Base-by-base conservation (phyloP, 2,797 vertebrate species). In the Ctenopoma multispine region DNA sequence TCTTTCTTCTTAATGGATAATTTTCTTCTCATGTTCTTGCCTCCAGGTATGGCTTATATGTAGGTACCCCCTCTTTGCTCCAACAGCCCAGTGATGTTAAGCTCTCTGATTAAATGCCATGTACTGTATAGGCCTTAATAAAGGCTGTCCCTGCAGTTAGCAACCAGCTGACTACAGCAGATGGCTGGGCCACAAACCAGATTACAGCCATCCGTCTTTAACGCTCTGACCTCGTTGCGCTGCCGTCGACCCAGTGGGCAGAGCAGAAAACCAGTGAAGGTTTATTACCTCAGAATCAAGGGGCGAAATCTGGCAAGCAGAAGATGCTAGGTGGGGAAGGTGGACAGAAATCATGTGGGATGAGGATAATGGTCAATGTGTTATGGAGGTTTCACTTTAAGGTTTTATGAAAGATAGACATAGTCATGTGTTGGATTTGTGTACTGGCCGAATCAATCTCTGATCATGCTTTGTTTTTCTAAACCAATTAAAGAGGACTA, bases 181-280 rank as follows among this genome's bases (percentile, higher is more conserved):
- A 94, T 94, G 94, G 92, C 74, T 44, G 54, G 82, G 84, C 80
- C 69, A 77, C 90, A 90, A 89, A 90, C 85, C 79, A 91, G 93
- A 94, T 95, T 93, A 94, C 79, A 90, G 72, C 84, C 86, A 93
- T 94, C 87, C 87, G 74, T 93, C 93, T 93, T 92, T 89, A 91
- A 72, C 61, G 64, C 67, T 12, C 61, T 93, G 93, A 92, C 94
- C 93, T 93, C 90, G 86, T 92, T 94, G 87, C 70, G 85, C 74
- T 74, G 75, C 63, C 10, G 53, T 63, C 61, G 63, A 74, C 76
- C 80, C 78, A 66, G 64, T 80, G 68, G 14, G 40, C 63, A 41
- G 20, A 69, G 64, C 76, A 5, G 40, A 83, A 75, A 67, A 23
- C 69, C 31, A 5, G 47, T n/a, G 61, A 76, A 73, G 63, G 77